These are phyloP conservation scores for Phaenicophaeus curvirostris DNA, from an alignment of 2,797 vertebrate genomes.

Conservation along the genomic window DNA sequence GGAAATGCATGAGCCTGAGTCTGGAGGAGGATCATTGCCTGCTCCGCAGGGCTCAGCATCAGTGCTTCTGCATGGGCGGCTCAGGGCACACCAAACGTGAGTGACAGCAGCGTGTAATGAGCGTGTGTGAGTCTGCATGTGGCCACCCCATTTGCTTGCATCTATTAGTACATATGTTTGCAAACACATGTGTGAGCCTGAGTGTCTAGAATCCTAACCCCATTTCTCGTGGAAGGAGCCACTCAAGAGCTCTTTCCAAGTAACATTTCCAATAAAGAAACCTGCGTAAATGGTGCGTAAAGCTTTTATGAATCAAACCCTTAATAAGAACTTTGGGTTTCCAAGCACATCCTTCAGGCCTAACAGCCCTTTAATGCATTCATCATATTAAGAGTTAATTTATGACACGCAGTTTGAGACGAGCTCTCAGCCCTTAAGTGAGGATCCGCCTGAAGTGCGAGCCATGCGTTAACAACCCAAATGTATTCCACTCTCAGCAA, in stretches of 20 bases:
- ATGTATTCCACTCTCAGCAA: slow-evolving; percentile 62
- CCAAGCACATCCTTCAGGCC: slow-evolving; percentile 53
- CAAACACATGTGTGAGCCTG: background rate
- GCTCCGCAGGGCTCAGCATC: too few species aligned
- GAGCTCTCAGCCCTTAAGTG: slow-evolving; percentile 25
- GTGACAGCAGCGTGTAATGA: background rate
- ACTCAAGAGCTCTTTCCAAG: slow-evolving; percentile 40
- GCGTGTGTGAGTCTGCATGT: background rate
- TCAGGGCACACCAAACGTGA: rapidly evolving
- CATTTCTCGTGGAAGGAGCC: background rate
- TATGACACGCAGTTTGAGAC: slow-evolving; percentile 45
- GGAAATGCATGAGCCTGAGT: background rate
- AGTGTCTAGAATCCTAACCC: background rate
- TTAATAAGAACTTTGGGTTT: slow-evolving; percentile 66
- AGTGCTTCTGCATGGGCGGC: too few species aligned
- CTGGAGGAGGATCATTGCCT: background rate
- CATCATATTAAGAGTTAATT: slow-evolving; percentile 74
- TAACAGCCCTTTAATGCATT: slow-evolving; percentile 58
- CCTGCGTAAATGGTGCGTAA: slow-evolving; percentile 19
- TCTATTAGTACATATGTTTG: background rate
- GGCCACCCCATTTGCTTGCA: background rate
- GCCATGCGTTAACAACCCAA: slow-evolving; percentile 58
- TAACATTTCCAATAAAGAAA: slow-evolving; percentile 53
- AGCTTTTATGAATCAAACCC: slow-evolving; percentile 62
- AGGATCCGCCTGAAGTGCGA: slow-evolving; percentile 61